These are phyloP conservation scores for Telenomus remus DNA, from an alignment of 1,140 invertebrate genomes.

Conservation along the genomic window DNA sequence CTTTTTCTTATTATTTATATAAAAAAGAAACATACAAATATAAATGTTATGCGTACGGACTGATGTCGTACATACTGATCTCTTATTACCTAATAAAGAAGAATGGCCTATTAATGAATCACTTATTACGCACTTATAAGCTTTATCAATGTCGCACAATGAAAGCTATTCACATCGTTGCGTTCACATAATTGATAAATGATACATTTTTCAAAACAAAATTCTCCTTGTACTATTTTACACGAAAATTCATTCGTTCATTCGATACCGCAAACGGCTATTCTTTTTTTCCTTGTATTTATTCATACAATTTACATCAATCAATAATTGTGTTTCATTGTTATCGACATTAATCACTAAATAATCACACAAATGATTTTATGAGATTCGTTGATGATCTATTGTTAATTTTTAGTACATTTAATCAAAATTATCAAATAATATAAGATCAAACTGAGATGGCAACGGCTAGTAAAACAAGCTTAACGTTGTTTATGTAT, in stretches of 20 bases:
- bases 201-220: too few relatives aligned
- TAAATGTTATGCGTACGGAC: conserved; percentile 36
- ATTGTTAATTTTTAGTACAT: not conserved
- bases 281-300: not conserved
- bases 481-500: not conserved
- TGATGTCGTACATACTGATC: conserved; percentile 50
- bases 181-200: not conserved
- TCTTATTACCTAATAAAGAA: conserved; percentile 55
- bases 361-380: conserved; percentile 1
- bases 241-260: too few relatives aligned
- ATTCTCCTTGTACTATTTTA: too few relatives aligned
- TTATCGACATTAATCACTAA: conserved; percentile 16
- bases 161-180: conserved; percentile 42
- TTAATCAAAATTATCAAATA: too few relatives aligned
- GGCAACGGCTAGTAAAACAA: not conserved
- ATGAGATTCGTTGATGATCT: conserved; percentile 15
- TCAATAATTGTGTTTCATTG: conserved; percentile 5
- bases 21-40: conserved; percentile 49
- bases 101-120: conserved; percentile 40
- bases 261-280: too few relatives aligned
- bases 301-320: not conserved
- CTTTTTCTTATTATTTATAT: too few relatives aligned
- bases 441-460: too few relatives aligned
- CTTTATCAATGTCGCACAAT: conserved; percentile 45
- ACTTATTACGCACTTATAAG: conserved; percentile 36